A percentile compares a stretch with the other conserved stretches of the same genome.
Conservation (phyloP, 2,797 vertebrate genomes). For the Serranus cabrilla region DNA sequence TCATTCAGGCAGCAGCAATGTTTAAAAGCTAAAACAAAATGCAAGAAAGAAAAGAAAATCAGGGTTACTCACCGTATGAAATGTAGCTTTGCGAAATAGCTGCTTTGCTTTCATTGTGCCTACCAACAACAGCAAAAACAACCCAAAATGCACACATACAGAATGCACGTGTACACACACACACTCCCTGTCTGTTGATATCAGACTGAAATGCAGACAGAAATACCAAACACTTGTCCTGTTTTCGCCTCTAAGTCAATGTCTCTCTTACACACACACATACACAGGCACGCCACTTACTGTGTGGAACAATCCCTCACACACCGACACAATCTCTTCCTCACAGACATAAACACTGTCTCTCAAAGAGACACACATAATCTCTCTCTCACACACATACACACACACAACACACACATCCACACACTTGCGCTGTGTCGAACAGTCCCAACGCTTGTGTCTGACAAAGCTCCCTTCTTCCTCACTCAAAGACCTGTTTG, state of each 20-base stretch:
- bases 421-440: conserved; percentile 25
- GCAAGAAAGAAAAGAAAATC: conserved; percentile 14
- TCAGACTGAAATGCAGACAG: conserved; percentile 50
- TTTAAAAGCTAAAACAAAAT: not conserved
- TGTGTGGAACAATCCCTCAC: conserved; percentile 52
- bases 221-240: conserved; percentile 46
- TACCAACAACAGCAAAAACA: not conserved
- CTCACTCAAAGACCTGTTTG: conserved; percentile 79
- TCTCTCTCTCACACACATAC: conserved; percentile 38
- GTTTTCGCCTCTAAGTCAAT: conserved; percentile 32
- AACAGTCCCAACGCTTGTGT: conserved; percentile 79
- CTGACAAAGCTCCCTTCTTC: conserved; percentile 81
- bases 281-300: conserved; percentile 26
- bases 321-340: conserved; percentile 62
- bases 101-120: conserved; percentile 59
- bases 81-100: conserved; percentile 24
- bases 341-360: conserved; percentile 54
- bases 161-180: conserved; percentile 26
- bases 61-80: conserved; percentile 60
- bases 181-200: conserved; percentile 41
- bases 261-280: conserved; percentile 27
- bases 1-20: not conserved
- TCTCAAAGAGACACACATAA: conserved; percentile 63
- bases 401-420: conserved; percentile 36
- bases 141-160: not conserved